Evolutionary conservation across 2,888 invertebrate genomes (phyloP).

Genomic region (Tetragonisca angustula): DNA sequence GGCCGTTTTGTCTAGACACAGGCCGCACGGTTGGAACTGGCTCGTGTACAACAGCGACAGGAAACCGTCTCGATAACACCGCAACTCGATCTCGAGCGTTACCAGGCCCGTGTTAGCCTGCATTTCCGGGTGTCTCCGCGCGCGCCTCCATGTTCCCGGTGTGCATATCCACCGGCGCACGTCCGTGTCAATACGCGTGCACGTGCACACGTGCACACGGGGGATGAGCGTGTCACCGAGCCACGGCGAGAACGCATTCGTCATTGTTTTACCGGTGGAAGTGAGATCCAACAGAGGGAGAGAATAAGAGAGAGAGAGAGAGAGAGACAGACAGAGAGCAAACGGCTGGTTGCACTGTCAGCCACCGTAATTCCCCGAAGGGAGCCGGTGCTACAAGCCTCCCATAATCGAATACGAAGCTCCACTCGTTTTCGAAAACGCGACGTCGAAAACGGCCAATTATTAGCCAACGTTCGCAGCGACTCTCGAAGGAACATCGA

Average conservation of each 20-base stretch:
- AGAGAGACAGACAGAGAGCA: no score
- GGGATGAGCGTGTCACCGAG: conserved; percentile 31
- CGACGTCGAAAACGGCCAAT: conserved; percentile 43
- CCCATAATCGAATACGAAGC: conserved; percentile 70
- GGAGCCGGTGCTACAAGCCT: conserved; percentile 65
- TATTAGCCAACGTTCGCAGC: conserved; percentile 27
- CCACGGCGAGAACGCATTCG: conserved; percentile 65
- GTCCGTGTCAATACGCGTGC: conserved; percentile 26
- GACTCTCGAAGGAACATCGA: conserved; percentile 26
- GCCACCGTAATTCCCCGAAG: conserved; percentile 65
- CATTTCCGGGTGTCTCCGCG: conserved; percentile 50
- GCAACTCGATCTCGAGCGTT: conserved; percentile 66
- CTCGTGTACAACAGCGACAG: conserved; percentile 52
- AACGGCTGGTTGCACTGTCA: conserved; percentile 45
- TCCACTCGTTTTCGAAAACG: conserved; percentile 56
- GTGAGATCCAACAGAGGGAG: conserved; percentile 16
- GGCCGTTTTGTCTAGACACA: conserved; percentile 33
- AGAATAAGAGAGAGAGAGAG: no score
- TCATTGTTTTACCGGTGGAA: conserved; percentile 70
- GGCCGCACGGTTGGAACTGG: conserved; percentile 27
- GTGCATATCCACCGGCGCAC: conserved; percentile 2
- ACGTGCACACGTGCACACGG: conserved; percentile 21
- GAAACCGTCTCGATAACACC: conserved; percentile 69
- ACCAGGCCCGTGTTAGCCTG: conserved; percentile 60
- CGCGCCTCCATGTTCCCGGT: conserved; percentile 25